Evolutionary conservation across 2,113 vertebrate genomes (phyloP).

Genomic region (Anoura caudifer): DNA sequence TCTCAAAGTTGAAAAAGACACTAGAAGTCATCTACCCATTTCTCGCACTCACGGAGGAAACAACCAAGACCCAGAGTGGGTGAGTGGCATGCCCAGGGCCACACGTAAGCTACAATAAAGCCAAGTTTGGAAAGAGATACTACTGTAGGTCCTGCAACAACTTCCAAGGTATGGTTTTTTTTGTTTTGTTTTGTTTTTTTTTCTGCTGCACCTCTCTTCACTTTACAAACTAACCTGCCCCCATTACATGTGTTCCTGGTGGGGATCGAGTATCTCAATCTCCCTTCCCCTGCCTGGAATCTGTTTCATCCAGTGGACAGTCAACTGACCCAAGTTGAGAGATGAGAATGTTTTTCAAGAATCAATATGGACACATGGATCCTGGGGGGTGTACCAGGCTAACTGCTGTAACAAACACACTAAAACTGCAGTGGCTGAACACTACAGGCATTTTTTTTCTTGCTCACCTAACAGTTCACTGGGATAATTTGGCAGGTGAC

Average conservation of each 20-base stretch:
- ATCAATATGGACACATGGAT: neutral
- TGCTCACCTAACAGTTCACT: neutral
- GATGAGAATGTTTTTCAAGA: neutral
- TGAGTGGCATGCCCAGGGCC: rapidly evolving
- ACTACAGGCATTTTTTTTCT: neutral
- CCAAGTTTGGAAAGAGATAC: neutral
- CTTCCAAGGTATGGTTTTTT: neutral
- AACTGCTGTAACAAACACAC: neutral
- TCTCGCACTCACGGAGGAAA: neutral
- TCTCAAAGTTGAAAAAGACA: neutral
- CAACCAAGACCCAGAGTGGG: neutral
- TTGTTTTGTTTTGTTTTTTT: too few species aligned
- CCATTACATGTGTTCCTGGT: neutral
- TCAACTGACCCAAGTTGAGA: neutral
- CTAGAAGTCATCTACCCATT: neutral
- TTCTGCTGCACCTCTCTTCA: neutral
- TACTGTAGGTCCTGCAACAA: neutral
- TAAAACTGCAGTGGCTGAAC: neutral
- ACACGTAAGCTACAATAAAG: neutral
- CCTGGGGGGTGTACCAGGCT: rapidly evolving
- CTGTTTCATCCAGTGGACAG: neutral
- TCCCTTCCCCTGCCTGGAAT: neutral
- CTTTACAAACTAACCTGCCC: neutral
- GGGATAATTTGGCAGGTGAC: neutral
- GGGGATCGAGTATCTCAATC: neutral